phyloP scores from a whole-genome alignment of 1,140 invertebrate species.

The Mesaphorura yosii region DNA sequence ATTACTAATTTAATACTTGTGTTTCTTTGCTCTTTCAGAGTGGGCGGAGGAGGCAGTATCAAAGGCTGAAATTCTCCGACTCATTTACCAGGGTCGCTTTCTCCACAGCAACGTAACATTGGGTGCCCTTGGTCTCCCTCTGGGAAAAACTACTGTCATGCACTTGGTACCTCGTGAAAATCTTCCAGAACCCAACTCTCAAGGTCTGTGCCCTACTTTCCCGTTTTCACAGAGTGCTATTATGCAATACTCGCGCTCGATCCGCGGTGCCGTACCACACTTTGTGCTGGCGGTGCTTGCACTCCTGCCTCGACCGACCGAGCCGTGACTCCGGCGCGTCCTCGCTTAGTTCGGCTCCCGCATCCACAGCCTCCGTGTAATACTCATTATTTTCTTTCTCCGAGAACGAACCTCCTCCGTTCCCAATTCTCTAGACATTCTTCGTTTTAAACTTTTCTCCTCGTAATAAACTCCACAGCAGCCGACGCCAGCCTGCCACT shows the following conservation, averaged over 20 bases:
- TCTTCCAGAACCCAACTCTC: constrained; percentile 95
- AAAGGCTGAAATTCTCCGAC: constrained; percentile 89
- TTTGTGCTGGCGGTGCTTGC: background rate
- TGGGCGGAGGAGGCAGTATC: constrained; percentile 91
- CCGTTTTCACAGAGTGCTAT: constrained; percentile 2
- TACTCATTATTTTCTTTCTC: no score
- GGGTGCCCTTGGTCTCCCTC: constrained; percentile 86
- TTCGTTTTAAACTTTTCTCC: background rate
- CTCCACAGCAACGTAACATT: constrained; percentile 78
- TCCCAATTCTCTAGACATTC: background rate
- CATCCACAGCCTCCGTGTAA: no score
- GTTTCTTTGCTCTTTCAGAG: constrained; percentile 52
- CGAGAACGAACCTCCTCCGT: background rate
- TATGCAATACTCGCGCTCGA: constrained; percentile 11
- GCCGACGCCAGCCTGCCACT: no score
- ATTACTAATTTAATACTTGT: background rate
- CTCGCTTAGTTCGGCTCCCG: no score
- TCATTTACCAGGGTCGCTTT: constrained; percentile 86
- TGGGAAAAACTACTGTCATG: constrained; percentile 97
- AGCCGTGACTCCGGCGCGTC: no score
- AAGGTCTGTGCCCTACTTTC: constrained; percentile 51
- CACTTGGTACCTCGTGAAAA: constrained; percentile 98
- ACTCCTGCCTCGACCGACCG: no score
- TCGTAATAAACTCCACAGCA: no score
- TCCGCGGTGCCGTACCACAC: background rate